Conservation (phyloP, 1,140 invertebrate genomes). For the Temnothorax longispinosus region DNA sequence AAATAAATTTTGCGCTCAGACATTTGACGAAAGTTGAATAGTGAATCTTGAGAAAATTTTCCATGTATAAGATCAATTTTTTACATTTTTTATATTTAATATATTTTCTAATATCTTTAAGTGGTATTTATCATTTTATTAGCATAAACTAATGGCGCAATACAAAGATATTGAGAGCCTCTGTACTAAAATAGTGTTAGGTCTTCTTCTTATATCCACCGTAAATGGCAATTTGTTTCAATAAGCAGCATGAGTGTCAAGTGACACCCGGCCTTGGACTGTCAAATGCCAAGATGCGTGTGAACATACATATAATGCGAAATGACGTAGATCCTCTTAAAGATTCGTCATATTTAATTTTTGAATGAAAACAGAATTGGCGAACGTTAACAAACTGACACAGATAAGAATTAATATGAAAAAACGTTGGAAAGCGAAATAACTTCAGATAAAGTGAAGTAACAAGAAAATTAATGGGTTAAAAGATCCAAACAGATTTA, state of each 20-base stretch:
- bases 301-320: slow-evolving; percentile 14
- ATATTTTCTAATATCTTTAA: neutral
- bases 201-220: slow-evolving; percentile 29
- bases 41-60: neutral
- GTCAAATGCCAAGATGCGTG: slow-evolving; percentile 30
- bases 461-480: slow-evolving; percentile 5
- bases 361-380: neutral
- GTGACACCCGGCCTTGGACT: slow-evolving; percentile 37
- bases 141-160: neutral
- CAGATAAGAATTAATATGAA: neutral
- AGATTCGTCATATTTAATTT: slow-evolving; percentile 14
- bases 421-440: neutral
- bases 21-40: neutral
- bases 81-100: neutral
- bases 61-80: neutral
- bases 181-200: neutral
- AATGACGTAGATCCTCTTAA: slow-evolving; percentile 23
- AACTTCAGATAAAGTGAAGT: neutral
- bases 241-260: slow-evolving; percentile 18
- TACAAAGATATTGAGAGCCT: slow-evolving; percentile 14
- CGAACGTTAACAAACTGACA: neutral
- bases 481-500: slow-evolving; percentile 14
- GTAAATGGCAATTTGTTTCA: slow-evolving; percentile 55
- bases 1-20: neutral
- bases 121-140: neutral